A percentile compares a stretch with the other conserved stretches of the same genome.
Conservation (phyloP, 2,888 invertebrate genomes). For the Andrena bucephala region DNA sequence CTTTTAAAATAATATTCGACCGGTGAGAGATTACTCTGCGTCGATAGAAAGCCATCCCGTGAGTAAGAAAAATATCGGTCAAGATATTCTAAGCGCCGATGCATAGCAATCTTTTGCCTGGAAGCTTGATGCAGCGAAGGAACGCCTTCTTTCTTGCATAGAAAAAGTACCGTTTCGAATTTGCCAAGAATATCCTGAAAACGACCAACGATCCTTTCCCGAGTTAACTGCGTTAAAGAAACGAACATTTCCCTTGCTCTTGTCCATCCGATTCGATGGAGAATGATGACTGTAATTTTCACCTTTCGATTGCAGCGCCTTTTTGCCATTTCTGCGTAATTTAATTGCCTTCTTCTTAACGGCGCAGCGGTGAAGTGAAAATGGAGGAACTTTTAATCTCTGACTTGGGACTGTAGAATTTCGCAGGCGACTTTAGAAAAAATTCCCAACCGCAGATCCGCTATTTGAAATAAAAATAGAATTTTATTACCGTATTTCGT, state of each 20-base stretch:
- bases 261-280: background rate
- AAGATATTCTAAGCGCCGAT: slow-evolving; percentile 45
- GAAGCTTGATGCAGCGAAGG: slow-evolving; percentile 4
- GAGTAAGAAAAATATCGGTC: slow-evolving; percentile 40
- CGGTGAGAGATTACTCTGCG: background rate
- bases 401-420: too few relatives aligned
- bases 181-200: background rate
- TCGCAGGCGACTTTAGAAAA: too few relatives aligned
- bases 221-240: background rate
- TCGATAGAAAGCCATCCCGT: slow-evolving; percentile 30
- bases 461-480: background rate
- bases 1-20: slow-evolving; percentile 41
- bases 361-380: background rate
- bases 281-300: background rate
- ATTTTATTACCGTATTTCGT: background rate
- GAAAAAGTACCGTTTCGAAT: slow-evolving; percentile 36
- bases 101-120: slow-evolving; percentile 35
- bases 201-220: background rate
- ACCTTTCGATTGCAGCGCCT: background rate
- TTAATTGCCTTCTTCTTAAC: background rate
- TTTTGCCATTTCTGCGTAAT: background rate
- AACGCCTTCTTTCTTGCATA: slow-evolving; percentile 17
- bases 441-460: too few relatives aligned
- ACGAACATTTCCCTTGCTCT: background rate
- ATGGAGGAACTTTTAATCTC: background rate